These are phyloP conservation scores for Morpho helenor DNA, from an alignment of 2,888 invertebrate species.

Conservation along the genomic window DNA sequence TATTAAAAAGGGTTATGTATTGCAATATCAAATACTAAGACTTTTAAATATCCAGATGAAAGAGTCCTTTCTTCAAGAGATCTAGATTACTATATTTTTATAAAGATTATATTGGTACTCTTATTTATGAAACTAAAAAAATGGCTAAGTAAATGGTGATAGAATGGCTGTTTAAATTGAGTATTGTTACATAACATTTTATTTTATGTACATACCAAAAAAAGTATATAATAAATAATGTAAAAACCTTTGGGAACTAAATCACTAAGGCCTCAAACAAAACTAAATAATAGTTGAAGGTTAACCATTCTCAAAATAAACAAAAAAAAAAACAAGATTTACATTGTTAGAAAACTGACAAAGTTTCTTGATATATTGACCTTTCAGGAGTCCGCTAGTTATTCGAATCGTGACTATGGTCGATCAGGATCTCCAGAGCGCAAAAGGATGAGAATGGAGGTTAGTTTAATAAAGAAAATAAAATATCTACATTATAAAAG, in stretches of 20 bases:
- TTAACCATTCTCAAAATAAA: no score
- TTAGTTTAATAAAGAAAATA: slow-evolving; percentile 42
- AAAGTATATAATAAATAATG: background rate
- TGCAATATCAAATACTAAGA: no score
- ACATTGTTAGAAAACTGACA: slow-evolving; percentile 6
- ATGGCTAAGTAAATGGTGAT: background rate
- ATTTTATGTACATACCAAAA: background rate
- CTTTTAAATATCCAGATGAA: no score
- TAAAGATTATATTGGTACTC: background rate
- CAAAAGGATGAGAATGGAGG: slow-evolving; percentile 82
- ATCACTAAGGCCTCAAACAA: background rate
- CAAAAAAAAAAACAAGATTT: background rate
- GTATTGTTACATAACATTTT: background rate
- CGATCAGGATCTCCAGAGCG: slow-evolving; percentile 81
- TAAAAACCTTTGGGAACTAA: background rate
- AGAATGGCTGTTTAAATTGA: slow-evolving; percentile 1
- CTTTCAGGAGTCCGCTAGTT: slow-evolving; percentile 69
- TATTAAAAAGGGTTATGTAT: no score
- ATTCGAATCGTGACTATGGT: slow-evolving; percentile 75
- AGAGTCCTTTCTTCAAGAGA: no score
- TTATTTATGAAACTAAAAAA: background rate
- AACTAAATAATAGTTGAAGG: background rate
- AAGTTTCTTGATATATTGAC: slow-evolving; percentile 20
- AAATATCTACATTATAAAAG: background rate
- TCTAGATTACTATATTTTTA: no score